Conservation (phyloP, 2,113 vertebrate species). For the Sinocyclocheilus anophthalmus region DNA sequence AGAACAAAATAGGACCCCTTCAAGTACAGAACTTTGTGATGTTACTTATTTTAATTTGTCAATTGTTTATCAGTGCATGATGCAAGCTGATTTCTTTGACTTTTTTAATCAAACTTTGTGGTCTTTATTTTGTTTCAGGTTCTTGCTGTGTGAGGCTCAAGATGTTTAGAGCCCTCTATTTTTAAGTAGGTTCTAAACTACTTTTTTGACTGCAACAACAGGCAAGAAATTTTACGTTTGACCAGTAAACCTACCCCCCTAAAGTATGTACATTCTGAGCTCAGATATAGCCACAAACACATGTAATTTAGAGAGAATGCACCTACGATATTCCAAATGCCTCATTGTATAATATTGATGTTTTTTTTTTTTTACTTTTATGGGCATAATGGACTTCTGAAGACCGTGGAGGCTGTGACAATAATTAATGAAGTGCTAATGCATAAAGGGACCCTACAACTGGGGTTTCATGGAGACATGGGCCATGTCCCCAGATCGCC, state of each 20-base stretch:
- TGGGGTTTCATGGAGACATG: slow-evolving; percentile 1
- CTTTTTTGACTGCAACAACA: too few species aligned
- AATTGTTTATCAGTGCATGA: not conserved
- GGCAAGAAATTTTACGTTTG: not conserved
- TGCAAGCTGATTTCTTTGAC: not conserved
- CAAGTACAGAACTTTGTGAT: too few species aligned
- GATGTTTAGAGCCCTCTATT: too few species aligned
- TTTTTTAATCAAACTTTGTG: too few species aligned
- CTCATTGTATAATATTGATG: slow-evolving; percentile 14
- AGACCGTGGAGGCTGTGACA: slow-evolving; percentile 59
- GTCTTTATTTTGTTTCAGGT: too few species aligned
- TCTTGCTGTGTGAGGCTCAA: too few species aligned
- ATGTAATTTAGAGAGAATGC: not conserved
- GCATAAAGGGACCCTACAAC: slow-evolving; percentile 62
- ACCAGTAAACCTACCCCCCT: not conserved
- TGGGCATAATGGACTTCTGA: not conserved
- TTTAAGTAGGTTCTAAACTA: too few species aligned
- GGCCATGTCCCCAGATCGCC: slow-evolving; percentile 48
- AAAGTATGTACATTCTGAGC: not conserved
- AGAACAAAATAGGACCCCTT: too few species aligned
- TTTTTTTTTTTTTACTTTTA: not conserved
- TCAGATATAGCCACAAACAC: not conserved
- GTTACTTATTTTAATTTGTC: too few species aligned
- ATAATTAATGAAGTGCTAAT: slow-evolving; percentile 73
- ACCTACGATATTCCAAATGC: not conserved